Conservation (phyloP, 2,888 invertebrate species). For the Folsomia manolachei region DNA sequence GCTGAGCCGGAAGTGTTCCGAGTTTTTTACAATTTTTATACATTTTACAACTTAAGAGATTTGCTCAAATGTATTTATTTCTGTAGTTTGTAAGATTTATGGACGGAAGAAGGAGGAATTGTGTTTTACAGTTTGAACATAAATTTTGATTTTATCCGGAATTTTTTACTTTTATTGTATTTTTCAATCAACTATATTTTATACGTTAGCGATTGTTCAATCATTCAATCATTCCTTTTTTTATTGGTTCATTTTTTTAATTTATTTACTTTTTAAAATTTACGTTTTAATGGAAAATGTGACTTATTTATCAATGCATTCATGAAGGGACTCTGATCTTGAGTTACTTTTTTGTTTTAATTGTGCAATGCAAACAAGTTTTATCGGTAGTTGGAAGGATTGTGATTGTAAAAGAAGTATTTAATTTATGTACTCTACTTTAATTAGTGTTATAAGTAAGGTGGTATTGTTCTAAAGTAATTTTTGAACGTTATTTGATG, state of each 20-base stretch:
- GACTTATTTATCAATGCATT: not conserved
- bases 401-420: not conserved
- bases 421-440: not conserved
- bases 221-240: not conserved
- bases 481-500: too few species aligned
- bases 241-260: not conserved
- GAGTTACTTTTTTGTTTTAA: not conserved
- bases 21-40: not conserved
- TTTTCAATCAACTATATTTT: not conserved
- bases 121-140: too few species aligned
- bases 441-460: too few species aligned
- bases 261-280: not conserved
- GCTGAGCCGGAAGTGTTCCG: not conserved
- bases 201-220: not conserved
- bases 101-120: too few species aligned
- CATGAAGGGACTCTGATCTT: not conserved
- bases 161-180: too few species aligned
- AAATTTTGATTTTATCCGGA: not conserved
- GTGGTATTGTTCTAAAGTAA: too few species aligned
- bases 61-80: not conserved
- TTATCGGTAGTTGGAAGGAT: not conserved
- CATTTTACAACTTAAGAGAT: not conserved
- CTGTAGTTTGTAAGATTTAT: not conserved
- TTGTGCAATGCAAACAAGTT: not conserved
- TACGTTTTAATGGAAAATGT: too few species aligned